Evolutionary conservation across 92 coral and sea anemone genomes (phyloP), one percentile per base, ranked within the genome.

Genomic region (Epizoanthus rinbou): DNA sequence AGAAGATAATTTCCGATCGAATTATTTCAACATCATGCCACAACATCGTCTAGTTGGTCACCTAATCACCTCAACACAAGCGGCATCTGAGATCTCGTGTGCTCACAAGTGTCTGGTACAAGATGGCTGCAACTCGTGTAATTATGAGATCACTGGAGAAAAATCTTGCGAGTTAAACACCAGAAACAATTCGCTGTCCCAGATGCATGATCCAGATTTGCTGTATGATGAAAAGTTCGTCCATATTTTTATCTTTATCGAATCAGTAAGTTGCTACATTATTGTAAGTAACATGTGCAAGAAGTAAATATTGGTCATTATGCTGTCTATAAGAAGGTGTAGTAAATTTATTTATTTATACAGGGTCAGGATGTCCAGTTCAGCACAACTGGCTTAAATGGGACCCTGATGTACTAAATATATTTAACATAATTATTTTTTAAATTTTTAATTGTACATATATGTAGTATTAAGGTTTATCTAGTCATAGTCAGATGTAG

Each of bases 101-200:
- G 74, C 74, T 69, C 74, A 69, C 45, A 33, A 33, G 6, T 37
- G 74, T 31, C 50, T 69, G 22, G 14, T 52, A 14, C 17, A 6
- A 45, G n/a, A 14, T 4, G 52, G 54, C 53, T 69, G 74, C 23
- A 69, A 69, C 17, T 69, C 74, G 74, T 33, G 74, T 52, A 69
- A 69, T 39, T 69, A 35, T 24, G n/a, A 23, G 41, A 69, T 52
- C 5, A 37, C 17, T 69, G 74, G 53, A 69, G 19, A 39, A 10
- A 69, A 69, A 17, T 15, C 17, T 52, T 69, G 74, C 74, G 74
- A 69, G 74, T 33, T 69, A n/a, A 69, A 31, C 31, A 35, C 74
- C 74, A 24, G 52, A 69, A 28, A 28, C 0, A 10, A 43, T 24
- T n/a, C 53, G 6, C 74, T 69, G 52, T 37, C 54, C 23, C 17